Base-by-base conservation (phyloP, 2,797 vertebrate species). In the Enteromius paludinosus region DNA sequence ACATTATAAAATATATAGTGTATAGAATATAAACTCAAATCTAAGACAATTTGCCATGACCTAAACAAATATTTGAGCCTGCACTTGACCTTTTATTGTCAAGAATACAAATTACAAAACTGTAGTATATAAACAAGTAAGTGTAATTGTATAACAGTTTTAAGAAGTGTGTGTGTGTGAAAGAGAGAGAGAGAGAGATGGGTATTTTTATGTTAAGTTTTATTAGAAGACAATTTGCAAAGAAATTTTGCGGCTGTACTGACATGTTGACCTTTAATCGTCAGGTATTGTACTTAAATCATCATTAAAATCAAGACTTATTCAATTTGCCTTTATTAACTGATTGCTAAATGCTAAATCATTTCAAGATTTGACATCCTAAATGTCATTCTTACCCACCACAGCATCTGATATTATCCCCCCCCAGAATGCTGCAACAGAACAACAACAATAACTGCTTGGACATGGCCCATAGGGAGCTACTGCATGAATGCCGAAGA, bases 401-500 rank as follows among this genome's bases (percentile, higher is more conserved):
- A 71, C 83, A 89, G 83, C 47, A 52, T 49, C 59, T 79, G 64
- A 70, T 71, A 8, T 4, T 68, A n/a, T 71, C 14, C 11, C 30
- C 30, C 28, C 28, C 30, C 30, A 89, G 87, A 72, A 95, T 95
- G 93, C 92, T 95, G 41, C 95, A 95, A 90, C 94, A 94, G 88
- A 95, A 95, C 66, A 95, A 95, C 89, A 95, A 95, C 90, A 95
- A 95, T 87, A 95, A 95, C 91, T 95, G 94, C 85, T 90, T 95
- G 80, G 91, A 89, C 25, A 82, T 92, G 88, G 87, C 91, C 0
- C 90, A 89, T 49, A 84, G 85, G 70, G 90, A 93, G 73, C 87
- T 91, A 76, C 87, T 94, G 35, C 93, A 93, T 83, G 92, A 91
- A 81, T 92, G 91, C 87, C 87, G 90, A 79, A 87, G 88, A 78